Evolutionary conservation across 2,797 vertebrate species (phyloP).

Genomic region (Artibeus jamaicensis): DNA sequence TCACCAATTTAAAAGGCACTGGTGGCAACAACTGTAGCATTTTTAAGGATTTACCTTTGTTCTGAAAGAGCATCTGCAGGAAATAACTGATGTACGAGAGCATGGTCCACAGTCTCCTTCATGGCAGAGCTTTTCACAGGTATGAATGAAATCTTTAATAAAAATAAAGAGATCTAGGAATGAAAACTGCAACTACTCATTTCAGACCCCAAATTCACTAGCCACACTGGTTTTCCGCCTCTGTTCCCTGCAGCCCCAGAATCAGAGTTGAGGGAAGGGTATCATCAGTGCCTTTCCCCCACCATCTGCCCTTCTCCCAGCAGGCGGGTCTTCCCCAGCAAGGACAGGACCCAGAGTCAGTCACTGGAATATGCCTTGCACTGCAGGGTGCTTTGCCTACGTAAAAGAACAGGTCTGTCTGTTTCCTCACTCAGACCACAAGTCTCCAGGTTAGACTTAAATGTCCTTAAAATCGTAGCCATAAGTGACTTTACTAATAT

Average conservation of each 20-base stretch:
- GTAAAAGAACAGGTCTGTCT: background rate
- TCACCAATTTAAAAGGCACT: background rate
- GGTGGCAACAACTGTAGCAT: background rate
- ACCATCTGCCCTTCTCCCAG: background rate
- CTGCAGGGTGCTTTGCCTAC: background rate
- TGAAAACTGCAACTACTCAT: constrained; percentile 46
- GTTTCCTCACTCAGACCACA: background rate
- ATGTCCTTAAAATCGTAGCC: background rate
- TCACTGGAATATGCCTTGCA: background rate
- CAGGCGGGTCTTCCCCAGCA: background rate
- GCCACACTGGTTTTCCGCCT: background rate
- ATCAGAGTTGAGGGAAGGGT: background rate
- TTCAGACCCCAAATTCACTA: constrained; percentile 8
- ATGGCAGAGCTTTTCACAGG: constrained; percentile 95
- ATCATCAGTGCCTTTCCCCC: background rate
- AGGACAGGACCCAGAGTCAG: background rate
- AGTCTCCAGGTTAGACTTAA: background rate
- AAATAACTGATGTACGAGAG: constrained; percentile 92
- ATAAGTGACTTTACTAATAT: background rate
- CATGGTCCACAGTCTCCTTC: constrained; percentile 95
- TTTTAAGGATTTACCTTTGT: constrained; percentile 87
- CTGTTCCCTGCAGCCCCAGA: background rate
- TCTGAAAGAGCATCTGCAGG: constrained; percentile 95
- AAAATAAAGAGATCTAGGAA: constrained; percentile 65
- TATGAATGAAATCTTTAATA: constrained; percentile 91